These are phyloP conservation scores for Caenorhabditis uteleia DNA, from an alignment of 2,888 invertebrate species.

Conservation along the genomic window DNA sequence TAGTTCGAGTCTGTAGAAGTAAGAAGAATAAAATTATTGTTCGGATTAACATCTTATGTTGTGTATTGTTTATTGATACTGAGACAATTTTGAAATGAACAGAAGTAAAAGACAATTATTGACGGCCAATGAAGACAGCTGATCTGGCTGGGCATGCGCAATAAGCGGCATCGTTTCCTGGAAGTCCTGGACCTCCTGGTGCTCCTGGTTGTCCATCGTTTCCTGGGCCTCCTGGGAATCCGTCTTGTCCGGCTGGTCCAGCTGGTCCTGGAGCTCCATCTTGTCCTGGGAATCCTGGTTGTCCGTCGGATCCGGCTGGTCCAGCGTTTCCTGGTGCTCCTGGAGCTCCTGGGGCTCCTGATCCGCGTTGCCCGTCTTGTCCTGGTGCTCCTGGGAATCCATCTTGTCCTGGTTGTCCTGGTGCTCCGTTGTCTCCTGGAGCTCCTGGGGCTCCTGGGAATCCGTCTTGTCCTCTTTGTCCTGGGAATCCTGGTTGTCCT, in stretches of 20 bases:
- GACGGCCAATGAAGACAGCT: slow-evolving; percentile 46
- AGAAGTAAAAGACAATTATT: slow-evolving; percentile 11
- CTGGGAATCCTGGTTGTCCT: slow-evolving; percentile 53
- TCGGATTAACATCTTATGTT: too few relatives aligned
- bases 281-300: slow-evolving; percentile 37
- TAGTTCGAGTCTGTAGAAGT: too few relatives aligned
- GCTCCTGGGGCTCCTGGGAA: slow-evolving; percentile 52
- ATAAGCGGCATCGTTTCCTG: slow-evolving; percentile 54
- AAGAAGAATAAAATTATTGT: too few relatives aligned
- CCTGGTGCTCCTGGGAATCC: slow-evolving; percentile 54
- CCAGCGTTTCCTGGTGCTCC: slow-evolving; percentile 49
- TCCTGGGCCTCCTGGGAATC: slow-evolving; percentile 47
- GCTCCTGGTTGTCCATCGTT: slow-evolving; percentile 47
- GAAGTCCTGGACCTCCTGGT: slow-evolving; percentile 49
- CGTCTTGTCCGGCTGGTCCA: slow-evolving; percentile 40
- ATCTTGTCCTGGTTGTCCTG: slow-evolving; percentile 53
- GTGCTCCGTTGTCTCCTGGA: slow-evolving; percentile 47
- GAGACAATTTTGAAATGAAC: slow-evolving; percentile 1
- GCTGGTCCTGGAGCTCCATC: slow-evolving; percentile 40
- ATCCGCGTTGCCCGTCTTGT: slow-evolving; percentile 45
- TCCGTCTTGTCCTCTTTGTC: slow-evolving; percentile 55
- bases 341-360: slow-evolving; percentile 47
- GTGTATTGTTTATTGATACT: background rate
- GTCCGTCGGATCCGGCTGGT: slow-evolving; percentile 42
- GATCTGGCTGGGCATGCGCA: slow-evolving; percentile 55